Evolutionary conservation across 2,888 invertebrate species (phyloP).

Genomic region (Pogonocherus hispidulus): DNA sequence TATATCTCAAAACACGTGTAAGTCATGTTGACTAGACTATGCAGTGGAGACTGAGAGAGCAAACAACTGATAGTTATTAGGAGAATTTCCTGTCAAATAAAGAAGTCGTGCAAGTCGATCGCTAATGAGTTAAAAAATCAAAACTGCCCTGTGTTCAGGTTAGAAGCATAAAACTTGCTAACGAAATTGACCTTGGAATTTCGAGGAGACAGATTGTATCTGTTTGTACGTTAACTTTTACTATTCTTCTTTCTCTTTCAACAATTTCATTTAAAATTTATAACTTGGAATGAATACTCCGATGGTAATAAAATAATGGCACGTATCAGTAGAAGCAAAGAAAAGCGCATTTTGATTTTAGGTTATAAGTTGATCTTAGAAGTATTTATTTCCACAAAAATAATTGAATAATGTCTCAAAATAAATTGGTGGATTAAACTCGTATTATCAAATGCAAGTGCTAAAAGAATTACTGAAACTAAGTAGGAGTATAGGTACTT

Average conservation of each 20-base stretch:
- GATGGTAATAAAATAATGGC: too few species aligned
- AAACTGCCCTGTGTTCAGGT: conserved; percentile 41
- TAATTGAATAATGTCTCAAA: too few species aligned
- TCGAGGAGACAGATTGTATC: conserved; percentile 23
- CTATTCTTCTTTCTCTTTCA: background rate
- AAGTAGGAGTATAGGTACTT: too few species aligned
- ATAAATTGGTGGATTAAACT: too few species aligned
- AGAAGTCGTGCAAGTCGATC: conserved; percentile 44
- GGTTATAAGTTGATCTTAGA: too few species aligned
- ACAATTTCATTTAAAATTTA: background rate
- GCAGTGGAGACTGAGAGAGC: conserved; percentile 26
- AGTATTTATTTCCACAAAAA: too few species aligned
- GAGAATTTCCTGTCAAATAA: conserved; percentile 51
- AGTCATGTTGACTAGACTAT: conserved; percentile 27
- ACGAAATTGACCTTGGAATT: conserved; percentile 36
- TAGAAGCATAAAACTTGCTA: conserved; percentile 33
- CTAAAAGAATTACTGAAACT: too few species aligned
- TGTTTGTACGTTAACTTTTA: conserved; percentile 10
- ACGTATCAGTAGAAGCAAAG: too few species aligned
- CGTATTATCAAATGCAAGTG: too few species aligned
- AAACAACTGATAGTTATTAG: conserved; percentile 30
- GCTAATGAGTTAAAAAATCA: conserved; percentile 51
- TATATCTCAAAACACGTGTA: conserved; percentile 24
- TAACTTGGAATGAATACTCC: too few species aligned
- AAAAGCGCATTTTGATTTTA: too few species aligned